These are phyloP conservation scores for Drosophila mauritiana DNA, from an alignment of 1,140 invertebrate species.

Conservation along the genomic window DNA sequence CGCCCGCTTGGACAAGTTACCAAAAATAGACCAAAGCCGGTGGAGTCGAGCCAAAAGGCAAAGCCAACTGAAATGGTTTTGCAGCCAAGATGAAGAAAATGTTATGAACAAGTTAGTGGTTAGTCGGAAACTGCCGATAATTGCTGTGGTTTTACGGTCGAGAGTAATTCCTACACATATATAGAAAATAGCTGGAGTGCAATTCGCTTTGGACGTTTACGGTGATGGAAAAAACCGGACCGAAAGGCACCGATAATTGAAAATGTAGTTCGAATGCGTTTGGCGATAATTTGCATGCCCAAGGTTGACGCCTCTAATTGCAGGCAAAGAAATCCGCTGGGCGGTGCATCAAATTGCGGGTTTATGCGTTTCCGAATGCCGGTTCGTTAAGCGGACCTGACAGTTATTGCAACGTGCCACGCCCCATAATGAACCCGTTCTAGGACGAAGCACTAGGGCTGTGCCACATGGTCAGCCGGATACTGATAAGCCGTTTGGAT, in stretches of 20 bases:
- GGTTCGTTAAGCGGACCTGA: conserved; percentile 49
- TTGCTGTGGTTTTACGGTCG: conserved; percentile 46
- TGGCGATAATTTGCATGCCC: conserved; percentile 49
- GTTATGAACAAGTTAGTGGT: conserved; percentile 25
- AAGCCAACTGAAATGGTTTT: conserved; percentile 25
- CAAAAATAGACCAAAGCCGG: conserved; percentile 72
- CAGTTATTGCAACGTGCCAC: conserved; percentile 63
- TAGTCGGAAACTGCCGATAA: conserved; percentile 58
- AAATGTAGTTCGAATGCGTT: conserved; percentile 12
- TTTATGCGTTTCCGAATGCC: conserved; percentile 58
- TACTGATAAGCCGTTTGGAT: conserved; percentile 32
- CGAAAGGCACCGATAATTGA: conserved; percentile 28
- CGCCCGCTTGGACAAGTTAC: conserved; percentile 76
- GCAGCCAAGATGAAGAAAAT: conserved; percentile 23
- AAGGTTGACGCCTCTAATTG: conserved; percentile 14
- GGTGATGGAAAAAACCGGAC: conserved; percentile 21
- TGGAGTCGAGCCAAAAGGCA: conserved; percentile 30
- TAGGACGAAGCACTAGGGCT: conserved; percentile 1
- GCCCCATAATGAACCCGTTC: conserved; percentile 69
- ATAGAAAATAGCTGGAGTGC: conserved; percentile 42
- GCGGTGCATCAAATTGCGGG: conserved; percentile 51
- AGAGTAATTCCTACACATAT: conserved; percentile 44
- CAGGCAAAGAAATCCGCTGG: conserved; percentile 4
- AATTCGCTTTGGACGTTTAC: conserved; percentile 66
- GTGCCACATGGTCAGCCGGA: conserved; percentile 22